phyloP scores from a whole-genome alignment of 1,140 invertebrate genomes.

The Cydia amplana region DNA sequence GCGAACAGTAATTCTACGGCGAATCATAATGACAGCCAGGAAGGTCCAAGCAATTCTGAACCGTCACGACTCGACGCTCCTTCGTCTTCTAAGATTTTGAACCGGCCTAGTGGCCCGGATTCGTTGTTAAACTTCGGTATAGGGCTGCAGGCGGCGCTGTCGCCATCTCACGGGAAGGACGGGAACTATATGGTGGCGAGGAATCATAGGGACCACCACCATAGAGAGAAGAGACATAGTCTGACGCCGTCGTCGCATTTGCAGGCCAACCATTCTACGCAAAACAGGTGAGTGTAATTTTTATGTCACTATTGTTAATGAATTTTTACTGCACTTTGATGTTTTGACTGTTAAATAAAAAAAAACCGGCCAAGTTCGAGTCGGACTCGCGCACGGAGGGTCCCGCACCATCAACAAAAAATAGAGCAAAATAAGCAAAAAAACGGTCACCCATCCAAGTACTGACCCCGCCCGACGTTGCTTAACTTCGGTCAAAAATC shows the following conservation, averaged over 20 bases:
- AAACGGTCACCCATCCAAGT: no score
- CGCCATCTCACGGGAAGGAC: conserved; percentile 64
- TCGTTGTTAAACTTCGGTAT: conserved; percentile 66
- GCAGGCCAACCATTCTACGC: conserved; percentile 73
- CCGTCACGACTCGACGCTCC: conserved; percentile 54
- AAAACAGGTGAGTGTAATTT: conserved; percentile 64
- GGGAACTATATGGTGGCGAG: conserved; percentile 56
- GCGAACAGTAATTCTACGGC: conserved; percentile 44
- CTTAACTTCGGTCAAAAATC: no score
- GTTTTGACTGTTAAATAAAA: background rate
- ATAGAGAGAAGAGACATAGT: conserved; percentile 84
- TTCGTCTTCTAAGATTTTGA: conserved; percentile 56
- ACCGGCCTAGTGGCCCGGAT: conserved; percentile 59
- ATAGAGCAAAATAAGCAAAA: no score
- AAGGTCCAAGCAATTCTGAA: conserved; percentile 52
- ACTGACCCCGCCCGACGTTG: no score
- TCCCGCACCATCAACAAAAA: no score
- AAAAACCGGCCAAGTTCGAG: no score
- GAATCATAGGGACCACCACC: conserved; percentile 75
- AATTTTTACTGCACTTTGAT: conserved; percentile 18
- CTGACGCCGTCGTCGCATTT: conserved; percentile 82
- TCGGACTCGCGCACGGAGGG: no score
- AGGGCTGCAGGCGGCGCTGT: conserved; percentile 65
- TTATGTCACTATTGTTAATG: background rate
- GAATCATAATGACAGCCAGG: conserved; percentile 53